A percentile compares a stretch with the other conserved stretches of the same genome.
Conservation (phyloP, 2,113 vertebrate species). For the Cyanocitta stelleri region DNA sequence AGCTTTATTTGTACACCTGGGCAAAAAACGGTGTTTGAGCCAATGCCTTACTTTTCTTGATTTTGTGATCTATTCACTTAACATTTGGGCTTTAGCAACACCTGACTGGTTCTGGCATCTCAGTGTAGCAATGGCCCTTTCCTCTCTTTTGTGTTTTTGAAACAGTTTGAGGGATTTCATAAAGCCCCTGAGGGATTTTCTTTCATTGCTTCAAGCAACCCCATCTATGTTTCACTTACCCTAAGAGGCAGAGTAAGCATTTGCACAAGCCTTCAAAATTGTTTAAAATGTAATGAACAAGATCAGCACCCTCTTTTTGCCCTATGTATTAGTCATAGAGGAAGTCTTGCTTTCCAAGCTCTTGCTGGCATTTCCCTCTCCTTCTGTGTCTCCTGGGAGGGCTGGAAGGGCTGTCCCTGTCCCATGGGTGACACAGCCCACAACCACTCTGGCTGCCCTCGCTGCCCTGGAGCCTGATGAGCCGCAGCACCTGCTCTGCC, state of each 20-base stretch:
- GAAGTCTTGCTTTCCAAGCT: neutral
- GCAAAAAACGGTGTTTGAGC: neutral
- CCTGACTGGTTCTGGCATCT: neutral
- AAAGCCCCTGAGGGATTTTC: neutral
- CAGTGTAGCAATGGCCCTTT: neutral
- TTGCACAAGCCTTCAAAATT: neutral
- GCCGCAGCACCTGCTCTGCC: neutral
- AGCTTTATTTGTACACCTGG: neutral
- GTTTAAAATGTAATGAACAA: neutral
- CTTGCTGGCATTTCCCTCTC: neutral
- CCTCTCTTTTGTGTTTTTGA: neutral
- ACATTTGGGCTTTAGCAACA: neutral
- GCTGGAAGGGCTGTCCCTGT: neutral
- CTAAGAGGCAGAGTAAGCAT: neutral
- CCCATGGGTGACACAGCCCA: fast-evolving
- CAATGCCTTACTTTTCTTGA: neutral
- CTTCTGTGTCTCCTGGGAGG: neutral
- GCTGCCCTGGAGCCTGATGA: fast-evolving
- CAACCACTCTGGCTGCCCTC: neutral
- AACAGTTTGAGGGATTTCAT: neutral
- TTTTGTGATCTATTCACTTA: neutral
- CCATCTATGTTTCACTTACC: neutral
- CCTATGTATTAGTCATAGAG: neutral
- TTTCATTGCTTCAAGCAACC: neutral
- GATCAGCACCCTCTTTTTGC: neutral